Conservation (phyloP, 1,140 invertebrate species). For the Centruroides sculpturatus region DNA sequence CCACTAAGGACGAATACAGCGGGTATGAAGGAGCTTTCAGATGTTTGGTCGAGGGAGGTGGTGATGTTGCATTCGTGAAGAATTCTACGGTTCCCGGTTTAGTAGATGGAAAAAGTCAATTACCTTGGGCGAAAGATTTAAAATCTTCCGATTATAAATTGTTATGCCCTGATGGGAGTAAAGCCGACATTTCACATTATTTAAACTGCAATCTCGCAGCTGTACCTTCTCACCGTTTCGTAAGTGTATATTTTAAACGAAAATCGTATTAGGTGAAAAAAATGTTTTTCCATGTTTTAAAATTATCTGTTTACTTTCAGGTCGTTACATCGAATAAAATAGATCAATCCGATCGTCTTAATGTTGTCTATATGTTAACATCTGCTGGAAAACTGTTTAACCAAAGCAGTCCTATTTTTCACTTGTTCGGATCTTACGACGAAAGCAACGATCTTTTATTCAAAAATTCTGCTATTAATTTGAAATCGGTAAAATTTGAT, state of each 20-base stretch:
- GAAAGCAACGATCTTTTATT: slow-evolving; percentile 36
- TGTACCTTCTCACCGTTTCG: too few species aligned
- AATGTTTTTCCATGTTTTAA: too few species aligned
- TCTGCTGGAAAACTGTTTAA: too few species aligned
- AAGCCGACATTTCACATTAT: too few species aligned
- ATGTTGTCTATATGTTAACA: neutral
- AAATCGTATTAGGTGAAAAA: too few species aligned
- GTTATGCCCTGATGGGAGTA: slow-evolving; percentile 28
- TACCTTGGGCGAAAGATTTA: slow-evolving; percentile 31
- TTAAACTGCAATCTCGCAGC: too few species aligned
- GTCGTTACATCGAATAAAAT: too few species aligned
- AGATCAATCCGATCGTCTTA: too few species aligned
- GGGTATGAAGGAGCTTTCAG: slow-evolving; percentile 68
- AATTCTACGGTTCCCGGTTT: slow-evolving; percentile 10
- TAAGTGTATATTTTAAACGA: too few species aligned
- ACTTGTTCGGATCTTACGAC: slow-evolving; percentile 32
- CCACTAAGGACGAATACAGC: slow-evolving; percentile 35
- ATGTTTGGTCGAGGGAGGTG: slow-evolving; percentile 59
- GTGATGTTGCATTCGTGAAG: slow-evolving; percentile 70
- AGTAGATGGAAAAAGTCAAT: slow-evolving; percentile 35
- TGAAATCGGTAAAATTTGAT: neutral
- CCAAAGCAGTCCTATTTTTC: neutral
- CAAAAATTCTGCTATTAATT: slow-evolving; percentile 24
- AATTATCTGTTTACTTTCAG: too few species aligned
- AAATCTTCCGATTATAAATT: slow-evolving; percentile 26